Evolutionary conservation across 1,140 invertebrate species (phyloP).

Genomic region (Aphaenogaster rudis): DNA sequence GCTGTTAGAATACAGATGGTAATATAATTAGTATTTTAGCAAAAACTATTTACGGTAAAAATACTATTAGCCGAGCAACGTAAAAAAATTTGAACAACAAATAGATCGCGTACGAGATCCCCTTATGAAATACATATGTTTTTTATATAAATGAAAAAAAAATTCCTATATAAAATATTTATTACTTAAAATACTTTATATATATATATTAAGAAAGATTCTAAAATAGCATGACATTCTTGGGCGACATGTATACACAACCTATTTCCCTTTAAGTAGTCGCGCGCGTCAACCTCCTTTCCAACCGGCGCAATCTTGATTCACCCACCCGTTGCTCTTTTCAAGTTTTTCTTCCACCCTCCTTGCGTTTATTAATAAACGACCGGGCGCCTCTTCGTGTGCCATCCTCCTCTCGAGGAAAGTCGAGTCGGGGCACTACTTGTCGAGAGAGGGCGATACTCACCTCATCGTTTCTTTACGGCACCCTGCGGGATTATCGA

Average conservation of each 20-base stretch:
- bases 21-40: neutral
- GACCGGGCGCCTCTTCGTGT: conserved; percentile 54
- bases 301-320: conserved; percentile 46
- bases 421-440: conserved; percentile 25
- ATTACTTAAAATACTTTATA: neutral
- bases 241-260: conserved; percentile 35
- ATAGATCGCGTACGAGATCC: neutral
- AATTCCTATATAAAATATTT: neutral
- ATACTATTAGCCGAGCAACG: neutral
- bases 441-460: conserved; percentile 46
- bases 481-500: conserved; percentile 62
- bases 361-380: conserved; percentile 75
- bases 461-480: conserved; percentile 60
- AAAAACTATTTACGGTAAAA: neutral
- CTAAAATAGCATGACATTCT: conserved; percentile 54
- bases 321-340: conserved; percentile 31
- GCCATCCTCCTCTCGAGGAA: neutral
- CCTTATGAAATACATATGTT: neutral
- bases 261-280: conserved; percentile 58
- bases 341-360: conserved; percentile 49
- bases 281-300: conserved; percentile 36
- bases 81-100: neutral
- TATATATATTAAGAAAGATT: conserved; percentile 32
- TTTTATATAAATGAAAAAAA: neutral
- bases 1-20: neutral